A percentile compares a stretch with the other conserved stretches of the same genome.
phyloP scores from a whole-genome alignment of 2,797 vertebrate genomes.

The Etheostoma perlongum region DNA sequence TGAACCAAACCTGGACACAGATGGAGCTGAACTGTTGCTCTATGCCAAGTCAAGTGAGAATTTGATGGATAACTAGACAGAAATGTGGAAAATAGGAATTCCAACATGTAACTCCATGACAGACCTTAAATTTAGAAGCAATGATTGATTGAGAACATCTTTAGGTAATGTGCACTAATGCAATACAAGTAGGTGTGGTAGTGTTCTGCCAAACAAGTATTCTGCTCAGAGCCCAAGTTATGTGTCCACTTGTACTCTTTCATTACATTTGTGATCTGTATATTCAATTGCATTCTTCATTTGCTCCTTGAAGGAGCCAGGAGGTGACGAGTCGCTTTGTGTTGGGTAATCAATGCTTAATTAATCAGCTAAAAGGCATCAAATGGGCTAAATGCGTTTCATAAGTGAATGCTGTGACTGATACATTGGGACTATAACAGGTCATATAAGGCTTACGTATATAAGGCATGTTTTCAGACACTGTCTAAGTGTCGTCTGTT shows the following conservation, averaged over 20 bases:
- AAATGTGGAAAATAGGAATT: background rate
- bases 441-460: no score
- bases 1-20: background rate
- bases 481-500: background rate
- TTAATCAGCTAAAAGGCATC: background rate
- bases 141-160: background rate
- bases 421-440: background rate
- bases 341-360: background rate
- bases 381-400: background rate
- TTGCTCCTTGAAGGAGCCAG: background rate
- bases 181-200: slow-evolving; percentile 9
- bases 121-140: background rate
- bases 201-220: background rate
- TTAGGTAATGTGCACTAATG: background rate
- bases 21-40: background rate
- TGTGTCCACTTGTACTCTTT: background rate
- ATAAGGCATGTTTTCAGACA: slow-evolving; percentile 2
- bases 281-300: background rate
- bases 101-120: no score
- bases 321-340: background rate
- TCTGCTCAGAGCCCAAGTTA: background rate
- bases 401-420: background rate
- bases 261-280: background rate
- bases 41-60: slow-evolving; percentile 1
- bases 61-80: background rate